A percentile compares a stretch with the other conserved stretches of the same genome.
phyloP scores from a whole-genome alignment of 2,113 vertebrate genomes.

The Bujurquina vittata region DNA sequence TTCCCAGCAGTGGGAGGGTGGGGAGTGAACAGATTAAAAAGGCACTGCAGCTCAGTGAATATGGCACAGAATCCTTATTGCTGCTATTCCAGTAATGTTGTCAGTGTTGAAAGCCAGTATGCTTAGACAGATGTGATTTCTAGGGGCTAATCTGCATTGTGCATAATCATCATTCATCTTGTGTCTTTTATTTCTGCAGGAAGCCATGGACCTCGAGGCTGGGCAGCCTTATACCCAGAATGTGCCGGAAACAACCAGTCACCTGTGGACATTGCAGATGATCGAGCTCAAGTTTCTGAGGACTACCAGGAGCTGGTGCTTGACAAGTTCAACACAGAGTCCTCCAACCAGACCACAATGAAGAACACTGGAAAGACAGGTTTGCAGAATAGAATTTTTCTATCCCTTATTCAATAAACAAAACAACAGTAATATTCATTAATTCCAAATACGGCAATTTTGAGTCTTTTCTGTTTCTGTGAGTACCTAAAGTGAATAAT shows the following conservation, averaged over 20 bases:
- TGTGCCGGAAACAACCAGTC: constrained; percentile 91
- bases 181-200: constrained; percentile 78
- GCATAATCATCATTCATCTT: constrained; percentile 1
- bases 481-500: not conserved
- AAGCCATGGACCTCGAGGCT: constrained; percentile 90
- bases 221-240: constrained; percentile 87
- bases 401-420: not conserved
- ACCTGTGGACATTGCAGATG: constrained; percentile 91
- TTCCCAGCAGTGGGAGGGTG: constrained; percentile 38
- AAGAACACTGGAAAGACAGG: constrained; percentile 99
- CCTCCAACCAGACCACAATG: constrained; percentile 99
- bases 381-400: constrained; percentile 49
- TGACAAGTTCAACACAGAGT: constrained; percentile 90
- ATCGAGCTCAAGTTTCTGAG: constrained; percentile 83
- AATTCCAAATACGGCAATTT: not conserved
- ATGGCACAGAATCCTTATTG: constrained; percentile 19
- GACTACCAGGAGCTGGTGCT: constrained; percentile 92
- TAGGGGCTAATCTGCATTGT: not conserved
- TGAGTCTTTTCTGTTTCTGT: not conserved
- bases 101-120: constrained; percentile 8
- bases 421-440: not conserved
- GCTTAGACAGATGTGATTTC: constrained; percentile 25
- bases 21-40: constrained; percentile 3
- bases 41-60: constrained; percentile 35
- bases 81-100: constrained; percentile 6